Percentiles rank a stretch among this genome's conserved stretches.
These are phyloP conservation scores for Entomobrya proxima DNA, from an alignment of 2,888 invertebrate genomes.

Conservation along the genomic window DNA sequence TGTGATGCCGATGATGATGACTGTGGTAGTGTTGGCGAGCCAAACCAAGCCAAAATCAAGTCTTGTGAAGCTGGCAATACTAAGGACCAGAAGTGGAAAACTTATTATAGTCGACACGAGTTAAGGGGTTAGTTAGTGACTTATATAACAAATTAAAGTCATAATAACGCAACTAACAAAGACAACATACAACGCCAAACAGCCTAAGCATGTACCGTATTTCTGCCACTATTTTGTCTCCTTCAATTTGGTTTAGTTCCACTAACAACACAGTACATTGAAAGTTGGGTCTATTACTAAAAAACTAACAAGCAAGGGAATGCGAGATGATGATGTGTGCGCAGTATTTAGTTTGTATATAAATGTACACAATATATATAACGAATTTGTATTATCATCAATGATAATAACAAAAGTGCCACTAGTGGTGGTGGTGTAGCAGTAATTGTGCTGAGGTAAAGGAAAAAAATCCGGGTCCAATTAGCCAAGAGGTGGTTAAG, in stretches of 20 bases:
- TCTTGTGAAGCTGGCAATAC: constrained; percentile 31
- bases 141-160: constrained; percentile 59
- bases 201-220: not conserved
- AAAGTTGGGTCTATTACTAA: constrained; percentile 20
- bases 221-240: constrained; percentile 1
- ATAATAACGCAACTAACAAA: constrained; percentile 58
- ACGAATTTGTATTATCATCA: constrained; percentile 56
- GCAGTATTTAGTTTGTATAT: not conserved
- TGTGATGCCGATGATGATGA: constrained; percentile 35
- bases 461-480: constrained; percentile 71
- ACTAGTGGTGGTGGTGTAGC: constrained; percentile 60
- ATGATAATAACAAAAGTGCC: constrained; percentile 61
- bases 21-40: constrained; percentile 14
- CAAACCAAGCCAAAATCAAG: constrained; percentile 39
- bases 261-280: not conserved
- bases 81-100: constrained; percentile 34
- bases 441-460: constrained; percentile 71
- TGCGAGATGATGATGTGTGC: not conserved
- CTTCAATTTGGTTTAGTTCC: not conserved
- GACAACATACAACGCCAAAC: constrained; percentile 45
- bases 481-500: constrained; percentile 69
- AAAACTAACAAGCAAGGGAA: not conserved
- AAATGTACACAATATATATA: not conserved
- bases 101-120: constrained; percentile 25
- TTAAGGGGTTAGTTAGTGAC: constrained; percentile 53